Evolutionary conservation across 1,140 invertebrate genomes (phyloP), one percentile per base, ranked within the genome.

Genomic region (Andrena cerasifolii): DNA sequence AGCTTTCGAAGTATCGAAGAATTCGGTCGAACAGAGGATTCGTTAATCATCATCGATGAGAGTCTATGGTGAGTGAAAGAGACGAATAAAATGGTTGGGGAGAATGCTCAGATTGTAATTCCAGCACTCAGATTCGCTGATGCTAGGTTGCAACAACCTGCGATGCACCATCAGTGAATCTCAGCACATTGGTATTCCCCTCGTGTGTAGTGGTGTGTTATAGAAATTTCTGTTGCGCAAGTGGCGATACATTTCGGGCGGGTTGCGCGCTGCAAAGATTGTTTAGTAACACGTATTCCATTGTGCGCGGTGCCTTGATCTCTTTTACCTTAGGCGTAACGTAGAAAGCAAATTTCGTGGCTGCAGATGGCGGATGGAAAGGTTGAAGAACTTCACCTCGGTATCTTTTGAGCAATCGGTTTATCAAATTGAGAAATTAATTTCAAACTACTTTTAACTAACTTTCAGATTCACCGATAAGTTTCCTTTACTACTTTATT

Each of bases 221-320:
- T 67, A 67, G 54, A 67, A 28, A 31, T 28, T 49, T 21, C 21
- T 10, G 56, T 76, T 76, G 21, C 56, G 63, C 73, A 68, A 76
- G 21, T n/a, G 6, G 26, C 21, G 31, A 40, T 65, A 51, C 53
- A 8, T 68, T 58, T 76, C 47, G n/a, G 21, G 40, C 0, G 4
- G 16, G 2, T 31, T 47, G 18, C 36, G 26, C 21, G 24, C 21
- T 43, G 61, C 51, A 66, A 49, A 28, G 16, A 74, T 40, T 5
- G 1, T 76, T 67, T 76, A 24, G 51, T 47, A 76, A 76, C 14
- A 0, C 16, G n/a, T 75, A 40, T 40, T 63, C 53, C 63, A 58
- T 75, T 68, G 40, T 45, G 14, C 40, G 47, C 16, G 53, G 68
- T 58, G 47, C 73, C 73, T 76, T 76, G 73, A 76, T 76, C 73